Conservation (phyloP, 1,140 invertebrate species). For the Yoshiicerus persimilis region DNA sequence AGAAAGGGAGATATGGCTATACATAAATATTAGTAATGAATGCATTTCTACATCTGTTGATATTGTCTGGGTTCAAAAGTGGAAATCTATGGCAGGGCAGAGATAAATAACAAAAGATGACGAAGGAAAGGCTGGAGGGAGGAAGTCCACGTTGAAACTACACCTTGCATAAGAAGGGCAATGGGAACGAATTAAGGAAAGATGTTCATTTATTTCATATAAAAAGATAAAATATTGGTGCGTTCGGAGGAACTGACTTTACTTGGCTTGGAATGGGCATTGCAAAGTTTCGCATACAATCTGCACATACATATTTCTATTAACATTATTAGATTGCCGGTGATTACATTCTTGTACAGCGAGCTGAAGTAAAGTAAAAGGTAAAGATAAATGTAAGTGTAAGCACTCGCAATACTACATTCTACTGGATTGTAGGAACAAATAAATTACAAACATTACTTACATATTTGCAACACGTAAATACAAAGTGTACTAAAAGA, state of each 20-base stretch:
- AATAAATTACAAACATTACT: background rate
- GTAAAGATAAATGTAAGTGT: background rate
- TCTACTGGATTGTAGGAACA: background rate
- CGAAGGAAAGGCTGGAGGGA: background rate
- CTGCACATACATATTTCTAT: background rate
- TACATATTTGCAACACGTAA: background rate
- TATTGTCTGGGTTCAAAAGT: background rate
- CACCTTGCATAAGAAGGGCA: background rate
- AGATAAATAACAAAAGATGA: constrained; percentile 11
- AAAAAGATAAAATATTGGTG: background rate
- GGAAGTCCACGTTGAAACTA: background rate
- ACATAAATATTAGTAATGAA: constrained; percentile 7
- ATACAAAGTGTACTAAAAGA: background rate
- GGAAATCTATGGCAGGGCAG: background rate
- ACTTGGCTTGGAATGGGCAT: background rate
- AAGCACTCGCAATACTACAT: background rate
- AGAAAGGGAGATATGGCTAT: background rate
- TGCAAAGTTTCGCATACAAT: background rate
- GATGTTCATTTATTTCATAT: background rate
- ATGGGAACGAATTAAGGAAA: background rate
- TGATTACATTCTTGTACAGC: background rate
- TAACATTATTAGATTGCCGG: background rate
- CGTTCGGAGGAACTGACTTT: too few species aligned
- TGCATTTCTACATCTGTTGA: constrained; percentile 3
- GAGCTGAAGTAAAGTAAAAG: background rate